These are phyloP conservation scores for Dioctria linearis DNA, from an alignment of 2,888 invertebrate genomes.

Conservation along the genomic window DNA sequence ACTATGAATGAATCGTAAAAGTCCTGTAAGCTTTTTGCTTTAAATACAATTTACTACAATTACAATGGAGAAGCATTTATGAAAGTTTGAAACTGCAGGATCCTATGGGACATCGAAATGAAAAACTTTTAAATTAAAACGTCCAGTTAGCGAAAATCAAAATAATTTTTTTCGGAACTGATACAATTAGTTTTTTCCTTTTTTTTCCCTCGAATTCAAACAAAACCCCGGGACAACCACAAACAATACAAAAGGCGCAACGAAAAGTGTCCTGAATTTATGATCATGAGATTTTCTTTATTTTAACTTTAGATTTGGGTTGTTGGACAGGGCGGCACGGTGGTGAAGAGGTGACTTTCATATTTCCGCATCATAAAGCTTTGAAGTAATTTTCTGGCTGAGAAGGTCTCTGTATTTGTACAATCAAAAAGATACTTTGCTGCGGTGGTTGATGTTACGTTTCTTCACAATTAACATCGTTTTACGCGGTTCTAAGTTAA, in stretches of 20 bases:
- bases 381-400: slow-evolving; percentile 62
- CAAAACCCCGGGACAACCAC: not conserved
- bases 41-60: too few relatives aligned
- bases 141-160: not conserved
- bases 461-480: slow-evolving; percentile 54
- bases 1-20: slow-evolving; percentile 22
- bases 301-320: slow-evolving; percentile 34
- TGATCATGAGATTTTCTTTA: slow-evolving; percentile 50
- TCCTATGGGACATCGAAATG: not conserved
- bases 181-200: not conserved
- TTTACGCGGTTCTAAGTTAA: slow-evolving; percentile 45
- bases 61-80: not conserved
- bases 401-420: slow-evolving; percentile 55
- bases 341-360: slow-evolving; percentile 44
- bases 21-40: not conserved
- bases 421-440: slow-evolving; percentile 57
- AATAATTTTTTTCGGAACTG: not conserved
- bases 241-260: slow-evolving; percentile 35
- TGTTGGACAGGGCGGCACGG: not conserved
- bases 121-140: slow-evolving; percentile 20
- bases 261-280: slow-evolving; percentile 41
- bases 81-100: not conserved
- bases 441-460: slow-evolving; percentile 59
- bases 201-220: not conserved
- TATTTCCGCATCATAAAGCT: slow-evolving; percentile 63